Conservation (phyloP, 2,888 invertebrate species). For the Monopis laevigella region DNA sequence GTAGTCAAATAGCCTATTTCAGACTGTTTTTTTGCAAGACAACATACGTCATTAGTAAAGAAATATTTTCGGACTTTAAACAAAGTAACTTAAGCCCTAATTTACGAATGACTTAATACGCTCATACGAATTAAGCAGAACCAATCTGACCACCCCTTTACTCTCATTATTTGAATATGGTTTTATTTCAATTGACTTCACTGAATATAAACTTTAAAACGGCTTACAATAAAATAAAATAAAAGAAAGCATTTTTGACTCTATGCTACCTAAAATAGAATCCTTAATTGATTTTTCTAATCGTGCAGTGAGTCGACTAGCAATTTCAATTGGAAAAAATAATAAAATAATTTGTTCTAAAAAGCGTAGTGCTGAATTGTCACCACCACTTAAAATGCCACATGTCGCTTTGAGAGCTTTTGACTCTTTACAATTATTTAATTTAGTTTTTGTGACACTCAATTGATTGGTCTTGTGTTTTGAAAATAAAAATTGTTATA, state of each 20-base stretch:
- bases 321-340: constrained; percentile 26
- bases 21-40: no score
- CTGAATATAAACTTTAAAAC: constrained; percentile 15
- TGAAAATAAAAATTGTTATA: no score
- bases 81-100: no score
- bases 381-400: constrained; percentile 63
- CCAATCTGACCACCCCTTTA: constrained; percentile 16
- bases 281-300: not conserved
- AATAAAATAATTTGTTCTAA: constrained; percentile 48
- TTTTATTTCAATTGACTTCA: constrained; percentile 52
- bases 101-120: no score
- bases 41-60: no score
- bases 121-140: constrained; percentile 15
- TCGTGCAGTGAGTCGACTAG: constrained; percentile 3
- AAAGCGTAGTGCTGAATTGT: constrained; percentile 62
- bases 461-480: no score
- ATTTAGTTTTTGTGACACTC: no score
- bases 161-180: constrained; percentile 52
- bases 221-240: not conserved
- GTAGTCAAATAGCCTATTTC: no score
- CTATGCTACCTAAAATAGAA: no score
- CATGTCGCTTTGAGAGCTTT: constrained; percentile 61
- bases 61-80: no score
- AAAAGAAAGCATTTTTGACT: no score
- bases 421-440: constrained; percentile 29